Conservation (phyloP, 1,140 invertebrate species). For the Bombus pyrosoma region DNA sequence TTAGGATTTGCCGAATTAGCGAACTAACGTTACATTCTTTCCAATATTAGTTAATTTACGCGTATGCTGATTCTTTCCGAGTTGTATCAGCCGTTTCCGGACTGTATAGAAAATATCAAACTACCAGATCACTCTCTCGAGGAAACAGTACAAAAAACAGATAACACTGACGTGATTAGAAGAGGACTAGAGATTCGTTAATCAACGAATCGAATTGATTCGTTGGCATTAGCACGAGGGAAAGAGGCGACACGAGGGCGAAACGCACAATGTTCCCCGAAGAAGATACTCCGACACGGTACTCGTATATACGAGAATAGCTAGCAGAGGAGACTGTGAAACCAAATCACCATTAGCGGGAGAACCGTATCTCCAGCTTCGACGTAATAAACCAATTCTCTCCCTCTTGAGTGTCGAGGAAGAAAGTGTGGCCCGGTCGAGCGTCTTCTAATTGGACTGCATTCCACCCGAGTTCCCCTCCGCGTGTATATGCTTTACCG, state of each 20-base stretch:
- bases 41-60: too few species aligned
- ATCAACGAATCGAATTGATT: conserved; percentile 80
- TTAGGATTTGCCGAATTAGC: too few species aligned
- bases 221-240: conserved; percentile 62
- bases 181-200: conserved; percentile 70
- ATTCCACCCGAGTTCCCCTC: conserved; percentile 69
- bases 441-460: conserved; percentile 78
- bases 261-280: not conserved
- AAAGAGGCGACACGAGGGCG: not conserved
- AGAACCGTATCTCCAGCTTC: conserved; percentile 65
- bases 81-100: too few species aligned
- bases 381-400: conserved; percentile 75
- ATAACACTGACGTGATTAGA: conserved; percentile 76
- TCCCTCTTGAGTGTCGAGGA: conserved; percentile 27
- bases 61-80: too few species aligned
- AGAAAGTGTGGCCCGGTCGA: conserved; percentile 55
- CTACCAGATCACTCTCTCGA: not conserved
- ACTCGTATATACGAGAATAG: not conserved
- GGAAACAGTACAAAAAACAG: conserved; percentile 58
- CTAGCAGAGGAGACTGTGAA: conserved; percentile 22
- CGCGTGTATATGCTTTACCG: conserved; percentile 68
- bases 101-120: not conserved
- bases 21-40: too few species aligned
- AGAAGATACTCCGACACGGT: conserved; percentile 26
- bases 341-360: conserved; percentile 64